These are phyloP conservation scores for Trichogramma pretiosum DNA, from an alignment of 1,140 invertebrate species.

Conservation along the genomic window DNA sequence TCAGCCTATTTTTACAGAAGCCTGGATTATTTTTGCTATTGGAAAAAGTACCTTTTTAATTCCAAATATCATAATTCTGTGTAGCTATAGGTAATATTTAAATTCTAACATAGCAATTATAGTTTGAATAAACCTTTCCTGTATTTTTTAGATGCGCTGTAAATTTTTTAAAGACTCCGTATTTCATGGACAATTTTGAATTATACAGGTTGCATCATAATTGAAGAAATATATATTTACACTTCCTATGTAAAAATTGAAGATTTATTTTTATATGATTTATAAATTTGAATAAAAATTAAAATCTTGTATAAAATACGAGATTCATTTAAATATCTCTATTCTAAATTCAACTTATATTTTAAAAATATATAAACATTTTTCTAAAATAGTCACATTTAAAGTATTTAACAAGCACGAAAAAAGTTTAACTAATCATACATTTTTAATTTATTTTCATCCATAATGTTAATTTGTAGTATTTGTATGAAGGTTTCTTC, in stretches of 20 bases:
- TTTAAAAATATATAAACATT: too few species aligned
- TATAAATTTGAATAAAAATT: too few species aligned
- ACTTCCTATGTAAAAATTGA: constrained; percentile 10
- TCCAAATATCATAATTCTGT: constrained; percentile 29
- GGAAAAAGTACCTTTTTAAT: constrained; percentile 17
- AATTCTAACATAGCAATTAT: constrained; percentile 10
- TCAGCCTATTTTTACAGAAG: constrained; percentile 36
- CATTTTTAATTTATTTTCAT: too few species aligned
- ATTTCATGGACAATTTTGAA: constrained; percentile 12
- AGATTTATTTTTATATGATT: constrained; percentile 4
- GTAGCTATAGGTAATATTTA: constrained; percentile 28
- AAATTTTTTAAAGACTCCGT: constrained; percentile 21
- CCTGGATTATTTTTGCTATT: constrained; percentile 29
- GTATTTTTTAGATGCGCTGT: constrained; percentile 24
- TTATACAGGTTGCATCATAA: constrained; percentile 8
- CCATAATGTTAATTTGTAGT: too few species aligned
- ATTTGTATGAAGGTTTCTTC: too few species aligned
- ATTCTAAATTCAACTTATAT: too few species aligned
- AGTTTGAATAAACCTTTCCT: neutral
- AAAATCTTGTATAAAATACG: too few species aligned
- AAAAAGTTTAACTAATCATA: too few species aligned
- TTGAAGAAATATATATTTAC: constrained; percentile 6
- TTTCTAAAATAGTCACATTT: too few species aligned
- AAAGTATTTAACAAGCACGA: too few species aligned
- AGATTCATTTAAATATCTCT: too few species aligned